phyloP scores from a whole-genome alignment of 2,888 invertebrate species.

The Aleiodes testaceus region DNA sequence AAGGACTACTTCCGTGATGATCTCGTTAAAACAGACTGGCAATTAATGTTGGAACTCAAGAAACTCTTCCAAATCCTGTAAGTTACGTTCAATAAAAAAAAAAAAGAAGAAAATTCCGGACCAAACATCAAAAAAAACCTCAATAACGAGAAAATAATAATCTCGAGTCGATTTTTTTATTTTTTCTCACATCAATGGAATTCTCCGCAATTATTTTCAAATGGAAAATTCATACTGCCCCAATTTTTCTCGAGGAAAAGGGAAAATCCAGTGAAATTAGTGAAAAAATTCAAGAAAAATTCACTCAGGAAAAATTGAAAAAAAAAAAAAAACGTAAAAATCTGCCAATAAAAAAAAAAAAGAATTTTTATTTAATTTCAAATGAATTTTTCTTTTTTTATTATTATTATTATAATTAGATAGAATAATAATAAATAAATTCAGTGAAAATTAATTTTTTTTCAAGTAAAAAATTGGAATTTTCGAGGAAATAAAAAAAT shows the following conservation, averaged over 20 bases:
- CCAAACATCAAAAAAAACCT: neutral
- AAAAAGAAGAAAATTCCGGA: neutral
- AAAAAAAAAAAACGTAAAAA: neutral
- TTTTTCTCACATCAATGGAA: neutral
- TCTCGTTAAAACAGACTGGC: constrained; percentile 97
- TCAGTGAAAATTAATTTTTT: constrained; percentile 20
- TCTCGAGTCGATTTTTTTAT: constrained; percentile 5
- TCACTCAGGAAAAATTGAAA: neutral
- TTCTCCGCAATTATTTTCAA: neutral
- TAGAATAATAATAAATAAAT: no score
- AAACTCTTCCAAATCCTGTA: constrained; percentile 97
- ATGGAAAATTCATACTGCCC: constrained; percentile 6
- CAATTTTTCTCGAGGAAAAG: neutral
- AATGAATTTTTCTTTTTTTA: no score
- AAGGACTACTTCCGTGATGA: constrained; percentile 99
- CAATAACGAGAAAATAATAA: neutral
- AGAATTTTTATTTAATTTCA: constrained; percentile 15
- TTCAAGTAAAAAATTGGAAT: neutral
- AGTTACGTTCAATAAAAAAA: constrained; percentile 28
- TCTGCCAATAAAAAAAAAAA: neutral
- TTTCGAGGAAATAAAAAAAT: neutral
- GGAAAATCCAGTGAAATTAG: neutral
- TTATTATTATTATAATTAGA: no score
- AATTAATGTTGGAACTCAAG: constrained; percentile 98
- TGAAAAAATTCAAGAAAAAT: neutral